Evolutionary conservation across 2,797 vertebrate genomes (phyloP).

Genomic region (Mormyrops boulengeri): DNA sequence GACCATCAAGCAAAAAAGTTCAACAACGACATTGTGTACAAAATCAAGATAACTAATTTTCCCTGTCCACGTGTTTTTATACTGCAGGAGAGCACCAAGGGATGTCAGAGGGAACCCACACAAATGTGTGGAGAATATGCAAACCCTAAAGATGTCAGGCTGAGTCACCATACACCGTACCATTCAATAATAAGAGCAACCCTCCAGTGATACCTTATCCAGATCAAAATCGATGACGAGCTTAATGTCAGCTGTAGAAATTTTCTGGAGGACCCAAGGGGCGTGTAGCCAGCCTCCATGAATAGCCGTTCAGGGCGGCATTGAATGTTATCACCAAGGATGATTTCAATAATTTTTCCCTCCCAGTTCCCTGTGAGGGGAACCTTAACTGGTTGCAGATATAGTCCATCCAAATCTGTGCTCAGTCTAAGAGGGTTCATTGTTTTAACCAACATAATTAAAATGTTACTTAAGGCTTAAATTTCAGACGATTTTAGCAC

Average conservation of each 20-base stretch:
- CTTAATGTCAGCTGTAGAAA: slow-evolving; percentile 47
- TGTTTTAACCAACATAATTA: neutral
- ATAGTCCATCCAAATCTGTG: neutral
- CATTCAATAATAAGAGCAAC: neutral
- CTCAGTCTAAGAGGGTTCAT: neutral
- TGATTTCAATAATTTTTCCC: slow-evolving; percentile 57
- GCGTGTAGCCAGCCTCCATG: slow-evolving; percentile 54
- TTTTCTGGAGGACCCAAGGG: slow-evolving; percentile 47
- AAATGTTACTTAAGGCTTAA: neutral
- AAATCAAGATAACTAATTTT: neutral
- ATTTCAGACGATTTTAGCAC: neutral
- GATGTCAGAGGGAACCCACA: neutral
- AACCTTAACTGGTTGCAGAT: slow-evolving; percentile 17
- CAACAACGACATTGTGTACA: neutral
- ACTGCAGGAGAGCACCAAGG: neutral
- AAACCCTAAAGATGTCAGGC: neutral
- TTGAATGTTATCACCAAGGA: slow-evolving; percentile 65
- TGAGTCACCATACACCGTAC: neutral
- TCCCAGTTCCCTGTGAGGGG: slow-evolving; percentile 43
- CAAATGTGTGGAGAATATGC: neutral
- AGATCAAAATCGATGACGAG: slow-evolving; percentile 44
- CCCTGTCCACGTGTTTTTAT: neutral
- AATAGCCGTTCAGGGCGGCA: slow-evolving; percentile 59
- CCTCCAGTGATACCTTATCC: slow-evolving; percentile 34
- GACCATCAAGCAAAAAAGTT: neutral